Evolutionary conservation across 2,888 invertebrate genomes (phyloP), one percentile per base, ranked within the genome.

Genomic region (Capitulum mitella): DNA sequence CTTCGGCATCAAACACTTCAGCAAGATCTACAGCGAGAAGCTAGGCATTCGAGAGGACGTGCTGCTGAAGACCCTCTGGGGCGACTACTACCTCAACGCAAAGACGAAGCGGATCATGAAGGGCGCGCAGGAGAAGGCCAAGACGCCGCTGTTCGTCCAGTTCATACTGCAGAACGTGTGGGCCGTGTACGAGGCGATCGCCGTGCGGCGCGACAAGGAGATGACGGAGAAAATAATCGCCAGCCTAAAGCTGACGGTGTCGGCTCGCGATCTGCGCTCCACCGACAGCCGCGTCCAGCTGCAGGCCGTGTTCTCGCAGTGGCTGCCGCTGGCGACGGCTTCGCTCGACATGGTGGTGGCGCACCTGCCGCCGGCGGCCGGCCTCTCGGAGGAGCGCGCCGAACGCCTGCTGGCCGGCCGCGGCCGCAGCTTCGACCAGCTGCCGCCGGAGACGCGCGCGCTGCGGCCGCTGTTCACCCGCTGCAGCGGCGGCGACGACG

Each of bases 61-160:
- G 32, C 86, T 98, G 32, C 89, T 89, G 79, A 91, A 91, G 85
- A 94, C 94, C 0, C 87, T 98, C 0, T 98, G 98, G 98, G 96
- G 98, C 78, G 97, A 98, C 86, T 97, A 89, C 86, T 98, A 93
- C 85, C 88, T 95, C 75, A 93, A 95, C 84, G 85, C 89, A 3
- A 97, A 96, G 87, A 90, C 91, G 5, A 96, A 95, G 86, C 88
- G 91, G 79, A 92, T 95, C 77, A 88, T 92, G 88, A 90, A 91
- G 84, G 97, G 97, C 3, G 98, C 98, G 10, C 93, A 94, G 86
- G 93, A 92, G 82, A 95, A 94, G 85, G 94, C 93, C 0, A 97
- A 97, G 85, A 94, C 93, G 83, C 95, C 97, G 0, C 87, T 98
- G 82, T 98, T 98, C 87, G 94, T 95, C 1, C 94, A 95, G 85